Evolutionary conservation across 2,888 invertebrate genomes (phyloP), one percentile per base, ranked within the genome.

Genomic region (Xestoiulus laeticollis): DNA sequence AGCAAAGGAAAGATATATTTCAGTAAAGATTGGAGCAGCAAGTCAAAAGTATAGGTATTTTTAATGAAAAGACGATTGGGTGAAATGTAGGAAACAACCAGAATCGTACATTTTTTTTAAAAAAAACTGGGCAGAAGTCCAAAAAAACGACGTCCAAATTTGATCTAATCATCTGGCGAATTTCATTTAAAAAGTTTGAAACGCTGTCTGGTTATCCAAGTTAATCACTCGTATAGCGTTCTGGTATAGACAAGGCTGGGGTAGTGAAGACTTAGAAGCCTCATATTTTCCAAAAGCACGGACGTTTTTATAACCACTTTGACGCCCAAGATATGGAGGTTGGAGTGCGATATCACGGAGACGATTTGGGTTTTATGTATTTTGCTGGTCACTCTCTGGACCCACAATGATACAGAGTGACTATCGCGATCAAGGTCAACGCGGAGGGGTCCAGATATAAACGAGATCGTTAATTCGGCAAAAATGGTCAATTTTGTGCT

Each of bases 401-500:
- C 59, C 59, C 59, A 22, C 16, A 22, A 59, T 22, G 59, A 22
- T 22, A 59, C 59, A 59, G 59, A 59, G 59, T 59, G 59, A 59
- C 59, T 22, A 59, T 59, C 59, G 59, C 6, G 59, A 59, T 59
- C 59, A 59, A 59, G 59, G 59, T 59, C 59, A 59, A 59, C 59
- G 22, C 59, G 6, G 59, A 59, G 59, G 59, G 59, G 59, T 22
- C 59, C 59, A 59, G 19, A 22, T 59, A 59, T 59, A 59, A 59
- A 59, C 59, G 59, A 59, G 59, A 22, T 59, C 59, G 59, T 59
- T 59, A 59, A 59, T 59, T 59, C 59, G 59, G 59, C 59, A 22
- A 59, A 59, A 59, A 59, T 59, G 59, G 59, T 22, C 59, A 22
- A 59, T 59, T 59, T 22, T 59, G 59, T 22, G 6, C 19, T 19